Percentiles rank a stretch among this genome's conserved stretches.
These are phyloP conservation scores for Menidia menidia DNA, from an alignment of 2,797 vertebrate genomes.

Conservation along the genomic window DNA sequence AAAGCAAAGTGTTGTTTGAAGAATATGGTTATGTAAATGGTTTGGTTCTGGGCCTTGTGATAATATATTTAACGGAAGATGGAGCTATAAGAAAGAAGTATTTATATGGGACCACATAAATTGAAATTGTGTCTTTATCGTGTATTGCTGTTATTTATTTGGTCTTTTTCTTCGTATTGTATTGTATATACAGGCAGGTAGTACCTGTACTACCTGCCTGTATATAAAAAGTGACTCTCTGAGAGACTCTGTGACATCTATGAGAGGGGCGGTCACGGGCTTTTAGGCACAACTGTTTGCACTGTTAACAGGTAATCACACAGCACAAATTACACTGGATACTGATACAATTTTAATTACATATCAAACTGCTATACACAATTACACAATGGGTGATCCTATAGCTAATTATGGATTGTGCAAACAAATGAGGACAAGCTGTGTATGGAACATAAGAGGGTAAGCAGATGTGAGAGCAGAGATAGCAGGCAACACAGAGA, in stretches of 20 bases:
- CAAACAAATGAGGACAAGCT: slow-evolving; percentile 76
- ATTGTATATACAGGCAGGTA: not conserved
- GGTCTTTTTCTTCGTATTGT: not conserved
- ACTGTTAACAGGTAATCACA: slow-evolving; percentile 79
- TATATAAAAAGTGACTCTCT: slow-evolving; percentile 47
- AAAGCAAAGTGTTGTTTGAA: slow-evolving; percentile 28
- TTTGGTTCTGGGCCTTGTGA: slow-evolving; percentile 12
- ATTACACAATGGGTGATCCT: slow-evolving; percentile 82
- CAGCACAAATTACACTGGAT: slow-evolving; percentile 76
- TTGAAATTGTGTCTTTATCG: not conserved
- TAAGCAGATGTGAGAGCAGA: slow-evolving; percentile 61
- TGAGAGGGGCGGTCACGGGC: slow-evolving; percentile 75
- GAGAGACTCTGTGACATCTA: slow-evolving; percentile 49
- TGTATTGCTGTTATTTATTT: not conserved
- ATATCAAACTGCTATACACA: slow-evolving; percentile 80
- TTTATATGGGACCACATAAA: slow-evolving; percentile 1
- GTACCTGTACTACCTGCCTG: slow-evolving; percentile 40
- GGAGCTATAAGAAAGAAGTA: slow-evolving; percentile 4
- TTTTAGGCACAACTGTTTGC: slow-evolving; percentile 79
- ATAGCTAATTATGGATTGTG: slow-evolving; percentile 77
- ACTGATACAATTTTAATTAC: slow-evolving; percentile 82
- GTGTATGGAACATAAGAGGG: slow-evolving; percentile 51
- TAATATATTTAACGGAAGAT: slow-evolving; percentile 18
- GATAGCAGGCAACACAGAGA: slow-evolving; percentile 39
- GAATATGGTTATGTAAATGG: slow-evolving; percentile 13